These are phyloP conservation scores for Aphidius ervi DNA, from an alignment of 1,140 invertebrate genomes.

Conservation along the genomic window DNA sequence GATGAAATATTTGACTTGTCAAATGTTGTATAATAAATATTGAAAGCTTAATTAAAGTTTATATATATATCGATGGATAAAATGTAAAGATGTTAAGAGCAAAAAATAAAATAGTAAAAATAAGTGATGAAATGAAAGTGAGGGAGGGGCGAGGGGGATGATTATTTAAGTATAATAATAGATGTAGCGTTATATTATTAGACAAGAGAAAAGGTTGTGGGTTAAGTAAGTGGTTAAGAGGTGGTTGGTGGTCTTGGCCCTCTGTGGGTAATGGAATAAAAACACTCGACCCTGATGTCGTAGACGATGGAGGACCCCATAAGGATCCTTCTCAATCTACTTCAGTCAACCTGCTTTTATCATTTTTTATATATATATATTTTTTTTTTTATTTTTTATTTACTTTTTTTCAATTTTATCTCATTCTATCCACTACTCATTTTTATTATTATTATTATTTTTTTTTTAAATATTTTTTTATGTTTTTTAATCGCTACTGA, in stretches of 20 bases:
- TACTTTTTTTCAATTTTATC: not conserved
- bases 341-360: slow-evolving; percentile 17
- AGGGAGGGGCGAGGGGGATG: slow-evolving; percentile 13
- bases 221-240: slow-evolving; percentile 34
- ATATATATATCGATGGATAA: too few relatives aligned
- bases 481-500: too few relatives aligned
- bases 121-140: not conserved
- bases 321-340: slow-evolving; percentile 15
- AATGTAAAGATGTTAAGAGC: too few relatives aligned
- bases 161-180: slow-evolving; percentile 5
- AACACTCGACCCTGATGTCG: slow-evolving; percentile 31
- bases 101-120: too few relatives aligned
- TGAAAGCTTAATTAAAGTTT: too few relatives aligned
- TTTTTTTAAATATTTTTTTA: too few relatives aligned
- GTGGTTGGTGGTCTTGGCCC: slow-evolving; percentile 6
- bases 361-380: slow-evolving; percentile 15
- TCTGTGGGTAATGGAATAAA: slow-evolving; percentile 31
- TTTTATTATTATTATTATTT: not conserved
- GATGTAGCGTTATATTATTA: not conserved
- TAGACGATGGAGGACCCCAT: slow-evolving; percentile 20
- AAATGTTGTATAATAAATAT: too few relatives aligned
- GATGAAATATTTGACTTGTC: too few relatives aligned
- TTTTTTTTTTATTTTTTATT: slow-evolving; percentile 12
- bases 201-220: slow-evolving; percentile 28
- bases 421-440: too few relatives aligned